These are phyloP conservation scores for Cerastis rubricosa DNA, from an alignment of 2,888 invertebrate species.

Conservation along the genomic window DNA sequence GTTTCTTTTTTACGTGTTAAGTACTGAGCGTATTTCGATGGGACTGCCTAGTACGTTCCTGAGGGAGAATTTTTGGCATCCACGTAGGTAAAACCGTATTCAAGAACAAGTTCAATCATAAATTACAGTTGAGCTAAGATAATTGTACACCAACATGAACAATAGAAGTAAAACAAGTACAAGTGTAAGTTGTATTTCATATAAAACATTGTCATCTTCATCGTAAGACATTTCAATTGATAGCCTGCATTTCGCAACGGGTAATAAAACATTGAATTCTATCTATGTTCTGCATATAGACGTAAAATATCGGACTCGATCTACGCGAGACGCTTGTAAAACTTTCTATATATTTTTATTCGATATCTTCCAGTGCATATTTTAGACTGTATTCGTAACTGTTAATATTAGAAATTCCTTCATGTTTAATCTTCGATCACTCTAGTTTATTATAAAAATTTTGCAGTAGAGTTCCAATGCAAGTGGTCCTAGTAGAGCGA, in stretches of 20 bases:
- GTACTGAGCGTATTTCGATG: background rate
- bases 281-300: constrained; percentile 15
- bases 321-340: constrained; percentile 12
- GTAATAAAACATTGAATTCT: constrained; percentile 36
- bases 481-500: background rate
- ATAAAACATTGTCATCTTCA: constrained; percentile 29
- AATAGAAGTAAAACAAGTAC: background rate
- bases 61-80: background rate
- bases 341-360: background rate
- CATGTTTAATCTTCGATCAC: background rate
- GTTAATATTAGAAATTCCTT: background rate
- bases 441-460: background rate
- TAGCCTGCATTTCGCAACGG: constrained; percentile 24
- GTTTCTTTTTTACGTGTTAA: background rate
- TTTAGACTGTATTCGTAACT: constrained; percentile 1
- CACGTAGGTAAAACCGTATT: background rate
- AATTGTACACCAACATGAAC: background rate
- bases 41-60: background rate
- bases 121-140: background rate
- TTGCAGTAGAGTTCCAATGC: background rate
- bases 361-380: constrained; percentile 15
- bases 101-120: background rate
- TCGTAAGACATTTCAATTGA: constrained; percentile 43
- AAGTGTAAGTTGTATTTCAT: background rate
- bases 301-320: constrained; percentile 18